phyloP scores from a whole-genome alignment of 2,113 vertebrate genomes.

The Myiagra hebetior region DNA sequence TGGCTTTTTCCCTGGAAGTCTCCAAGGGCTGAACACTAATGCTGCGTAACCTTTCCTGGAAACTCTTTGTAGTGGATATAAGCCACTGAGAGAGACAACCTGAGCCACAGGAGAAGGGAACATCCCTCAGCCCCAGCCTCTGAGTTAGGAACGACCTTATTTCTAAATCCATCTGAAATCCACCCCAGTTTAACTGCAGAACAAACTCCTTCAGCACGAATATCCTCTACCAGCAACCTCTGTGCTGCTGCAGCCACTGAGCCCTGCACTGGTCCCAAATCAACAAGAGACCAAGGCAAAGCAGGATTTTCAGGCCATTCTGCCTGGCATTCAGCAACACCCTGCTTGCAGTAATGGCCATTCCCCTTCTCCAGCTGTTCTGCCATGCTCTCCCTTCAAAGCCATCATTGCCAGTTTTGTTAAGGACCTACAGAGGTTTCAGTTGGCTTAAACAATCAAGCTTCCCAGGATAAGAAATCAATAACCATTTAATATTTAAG shows the following conservation, averaged over 20 bases:
- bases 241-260: not conserved
- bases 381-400: not conserved
- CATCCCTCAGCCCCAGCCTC: not conserved
- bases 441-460: not conserved
- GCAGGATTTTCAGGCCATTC: not conserved
- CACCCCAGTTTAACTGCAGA: not conserved
- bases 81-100: not conserved
- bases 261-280: not conserved
- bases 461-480: slow-evolving; percentile 13
- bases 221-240: not conserved
- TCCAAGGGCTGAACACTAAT: not conserved
- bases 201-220: not conserved
- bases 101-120: not conserved
- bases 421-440: not conserved
- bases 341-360: not conserved
- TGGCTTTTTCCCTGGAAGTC: not conserved
- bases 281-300: not conserved
- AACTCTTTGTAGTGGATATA: not conserved
- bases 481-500: slow-evolving; percentile 52
- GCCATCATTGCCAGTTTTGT: not conserved
- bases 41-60: not conserved
- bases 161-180: not conserved
- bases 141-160: not conserved
- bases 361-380: not conserved
- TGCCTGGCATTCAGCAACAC: not conserved